Conservation (phyloP, 2,888 invertebrate genomes). For the Hydroisotoma schaefferi region DNA sequence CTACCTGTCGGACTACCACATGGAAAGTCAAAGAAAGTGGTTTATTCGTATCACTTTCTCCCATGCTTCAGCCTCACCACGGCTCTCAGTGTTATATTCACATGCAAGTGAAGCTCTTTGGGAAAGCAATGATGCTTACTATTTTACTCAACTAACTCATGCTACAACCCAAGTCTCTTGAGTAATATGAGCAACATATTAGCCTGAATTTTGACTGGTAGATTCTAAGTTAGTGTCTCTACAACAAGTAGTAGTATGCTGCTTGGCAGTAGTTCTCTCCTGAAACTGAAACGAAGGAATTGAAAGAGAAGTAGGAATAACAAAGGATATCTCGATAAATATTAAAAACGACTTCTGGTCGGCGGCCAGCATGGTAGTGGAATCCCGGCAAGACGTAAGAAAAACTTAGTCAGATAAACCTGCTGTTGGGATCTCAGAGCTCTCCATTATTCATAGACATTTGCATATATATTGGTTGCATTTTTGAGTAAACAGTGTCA, state of each 20-base stretch:
- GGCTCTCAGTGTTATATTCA: too few relatives aligned
- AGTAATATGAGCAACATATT: conserved; percentile 3
- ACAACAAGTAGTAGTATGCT: background rate
- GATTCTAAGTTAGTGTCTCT: background rate
- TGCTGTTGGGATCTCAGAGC: conserved; percentile 48
- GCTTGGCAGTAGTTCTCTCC: background rate
- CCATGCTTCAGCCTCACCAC: background rate
- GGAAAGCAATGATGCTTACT: conserved; percentile 13
- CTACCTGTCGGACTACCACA: background rate
- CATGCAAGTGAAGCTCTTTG: conserved; percentile 6
- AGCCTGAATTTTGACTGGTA: background rate
- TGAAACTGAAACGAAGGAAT: conserved; percentile 40
- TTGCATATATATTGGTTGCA: conserved; percentile 51
- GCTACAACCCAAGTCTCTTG: background rate
- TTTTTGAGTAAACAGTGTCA: conserved; percentile 50
- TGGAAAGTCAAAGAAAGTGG: conserved; percentile 1
- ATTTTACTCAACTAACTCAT: conserved; percentile 5
- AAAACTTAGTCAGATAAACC: conserved; percentile 48
- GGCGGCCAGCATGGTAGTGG: too few relatives aligned
- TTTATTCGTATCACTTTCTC: background rate
- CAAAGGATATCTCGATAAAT: conserved; percentile 49
- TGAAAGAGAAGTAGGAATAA: conserved; percentile 49
- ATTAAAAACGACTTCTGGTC: conserved; percentile 49
- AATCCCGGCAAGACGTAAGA: conserved; percentile 46
- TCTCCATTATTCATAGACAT: conserved; percentile 51